Base-by-base conservation (phyloP, 2,113 vertebrate genomes). In the Pimephales promelas region DNA sequence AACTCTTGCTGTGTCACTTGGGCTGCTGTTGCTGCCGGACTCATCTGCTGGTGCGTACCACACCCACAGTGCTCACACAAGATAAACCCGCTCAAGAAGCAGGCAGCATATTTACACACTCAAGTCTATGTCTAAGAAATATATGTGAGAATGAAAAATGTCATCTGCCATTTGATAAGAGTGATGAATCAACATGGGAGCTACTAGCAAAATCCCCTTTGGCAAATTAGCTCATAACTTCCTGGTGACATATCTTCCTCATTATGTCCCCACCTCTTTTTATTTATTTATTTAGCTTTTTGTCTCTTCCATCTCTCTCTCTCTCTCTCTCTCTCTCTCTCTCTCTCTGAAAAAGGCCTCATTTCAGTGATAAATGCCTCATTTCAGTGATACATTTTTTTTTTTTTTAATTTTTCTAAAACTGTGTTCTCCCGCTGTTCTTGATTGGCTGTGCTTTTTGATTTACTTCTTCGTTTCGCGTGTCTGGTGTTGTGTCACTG, bases 31-130 rank as follows among this genome's bases (percentile, higher is more conserved):
- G 83, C 92, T 0, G 96, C 97, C 0, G 97, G 96, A 56, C 96
- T 99, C 61, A 31, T 97, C 88, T 97, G 97, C 92, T 99, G 98
- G 98, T 99, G 93, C 96, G 93, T 54, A 64, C 36, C 66, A n/a
- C n/a, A 34, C 77, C 6, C 18, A 54, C 66, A 18, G 31, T 79
- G 40, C 47, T 64, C 78, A 49, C 26, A 5, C 61, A n/a, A 78
- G 20, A 28, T 22, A 71, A 73, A 49, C 36, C 76, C 0, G 7
- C n/a, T 57, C 70, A 49, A 74, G 72, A 52, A 68, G 43, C 26
- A 40, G 56, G 10, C 26, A 36, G 36, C 26, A 13, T 61, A 66
- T 40, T 64, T 22, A 47, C 64, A 10, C 31, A 57, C 14, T 78
- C 36, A 28, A 43, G 56, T 28, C 8, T 20, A 24, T 13, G n/a